Evolutionary conservation across 2,797 vertebrate species (phyloP).

Genomic region (Melanogrammus aeglefinus): DNA sequence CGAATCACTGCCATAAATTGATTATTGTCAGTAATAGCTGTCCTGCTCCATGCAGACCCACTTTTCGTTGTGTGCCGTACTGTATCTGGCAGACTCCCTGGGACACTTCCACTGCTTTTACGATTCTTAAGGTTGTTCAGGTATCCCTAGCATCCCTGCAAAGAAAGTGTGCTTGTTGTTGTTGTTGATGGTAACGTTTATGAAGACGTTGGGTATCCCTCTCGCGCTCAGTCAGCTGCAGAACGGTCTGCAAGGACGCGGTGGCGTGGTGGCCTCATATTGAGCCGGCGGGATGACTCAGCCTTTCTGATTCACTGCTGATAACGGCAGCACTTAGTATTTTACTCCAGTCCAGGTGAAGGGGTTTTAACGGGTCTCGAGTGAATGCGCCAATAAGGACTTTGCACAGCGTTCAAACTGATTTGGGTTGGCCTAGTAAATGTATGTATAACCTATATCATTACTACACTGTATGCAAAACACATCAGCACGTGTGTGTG

Average conservation of each 20-base stretch:
- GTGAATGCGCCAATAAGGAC: no score
- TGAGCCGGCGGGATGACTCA: not conserved
- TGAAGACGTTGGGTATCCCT: not conserved
- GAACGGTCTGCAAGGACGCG: not conserved
- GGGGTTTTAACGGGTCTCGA: no score
- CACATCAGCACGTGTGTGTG: slow-evolving; percentile 3
- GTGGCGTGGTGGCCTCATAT: not conserved
- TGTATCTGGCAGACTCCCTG: not conserved
- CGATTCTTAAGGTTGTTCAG: not conserved
- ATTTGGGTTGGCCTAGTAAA: not conserved
- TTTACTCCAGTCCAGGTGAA: not conserved
- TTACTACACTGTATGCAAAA: not conserved
- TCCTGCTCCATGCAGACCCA: not conserved
- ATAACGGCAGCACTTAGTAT: not conserved
- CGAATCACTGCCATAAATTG: not conserved
- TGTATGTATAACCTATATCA: not conserved
- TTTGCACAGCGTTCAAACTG: not conserved
- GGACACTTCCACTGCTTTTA: not conserved
- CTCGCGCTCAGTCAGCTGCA: not conserved
- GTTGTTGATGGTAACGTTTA: not conserved
- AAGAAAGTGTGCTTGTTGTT: not conserved
- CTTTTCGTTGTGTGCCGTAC: not conserved
- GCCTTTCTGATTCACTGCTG: not conserved
- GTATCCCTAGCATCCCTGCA: not conserved
- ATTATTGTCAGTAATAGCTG: not conserved